Base-by-base conservation (phyloP, 1,140 invertebrate genomes). In the Rhagoletis zephyria region DNA sequence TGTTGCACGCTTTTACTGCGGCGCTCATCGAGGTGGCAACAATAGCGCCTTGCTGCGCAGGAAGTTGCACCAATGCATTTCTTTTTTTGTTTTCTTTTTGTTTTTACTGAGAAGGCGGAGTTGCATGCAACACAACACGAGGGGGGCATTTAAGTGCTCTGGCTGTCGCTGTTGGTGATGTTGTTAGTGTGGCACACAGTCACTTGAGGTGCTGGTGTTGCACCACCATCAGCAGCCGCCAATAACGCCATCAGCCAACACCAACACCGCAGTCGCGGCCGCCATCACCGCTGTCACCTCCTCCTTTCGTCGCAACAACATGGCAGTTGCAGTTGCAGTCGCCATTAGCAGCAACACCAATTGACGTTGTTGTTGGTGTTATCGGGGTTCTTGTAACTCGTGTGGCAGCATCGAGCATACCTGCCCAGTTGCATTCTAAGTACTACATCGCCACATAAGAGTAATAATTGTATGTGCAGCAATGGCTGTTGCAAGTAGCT, bases 71-170 rank as follows among this genome's bases (percentile, higher is more conserved):
- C 74, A 81, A 56, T 48, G 19, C 74, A 48, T 64, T 51, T 65
- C 1, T 30, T 30, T 30, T 30, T 30, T 30, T 30, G 30, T 30
- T 30, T 30, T 30, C 30, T 30, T 30, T 30, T 30, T 30, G 30
- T 30, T 30, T 30, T 30, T 30, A 30, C 30, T 30, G 30, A 30
- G 30, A 90, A 90, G 91, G 91, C 91, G 91, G 91, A 90, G 91
- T 88, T 88, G 89, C 88, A 90, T 85, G 88, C 90, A 90, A 61
- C 61, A 85, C 89, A 89, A 90, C 89, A 90, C 51, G 90, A 56
- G 90, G 89, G 89, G 89, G 90, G 91, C 89, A 91, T 89, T 91
- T 91, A 90, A 91, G 89, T 90, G 90, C 48, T 56, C 6, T 56
- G 19, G 74, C 74, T 81, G 74, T 16, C 56, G 12, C 45, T 74